Evolutionary conservation across 2,797 vertebrate species (phyloP), one percentile per base, ranked within the genome.

Genomic region (Alosa sapidissima): DNA sequence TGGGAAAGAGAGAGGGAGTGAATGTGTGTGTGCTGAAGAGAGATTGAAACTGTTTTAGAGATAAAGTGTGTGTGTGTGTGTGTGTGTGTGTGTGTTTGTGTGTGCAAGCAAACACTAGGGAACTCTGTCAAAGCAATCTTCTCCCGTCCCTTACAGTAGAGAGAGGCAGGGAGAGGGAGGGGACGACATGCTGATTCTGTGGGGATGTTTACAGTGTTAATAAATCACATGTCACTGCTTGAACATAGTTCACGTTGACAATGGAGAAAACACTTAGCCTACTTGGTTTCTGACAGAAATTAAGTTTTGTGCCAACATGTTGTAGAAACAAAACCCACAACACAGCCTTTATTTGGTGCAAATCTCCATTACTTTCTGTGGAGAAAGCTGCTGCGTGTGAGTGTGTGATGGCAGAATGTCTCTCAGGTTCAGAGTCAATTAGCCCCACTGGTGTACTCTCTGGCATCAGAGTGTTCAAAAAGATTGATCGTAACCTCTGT

Each of bases 341-440:
- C 28, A 28, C 28, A 28, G 28, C 28, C 28, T 28, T 28, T 28
- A 28, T 28, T 28, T 28, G 28, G 28, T 28, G 28, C 28, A 28
- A 28, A 28, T 28, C 28, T 28, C 28, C 28, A 28, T 28, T 28
- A 28, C 28, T 28, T 28, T 28, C 28, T 28, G 28, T 28, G 88
- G 84, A 88, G 47, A 87, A 90, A 87, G 89, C 89, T 86, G 55
- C 88, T 82, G 82, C 7, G 33, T 54, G 28, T 84, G 88, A 83
- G 82, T 9, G 33, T 54, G 28, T 84, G 84, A 82, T 87, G 89
- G 91, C 90, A 87, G 85, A 83, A 0, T 87, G 90, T 88, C 89
- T 92, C 92, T 91, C 89, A 88, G 92, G 88, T 88, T 36, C 41
- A 86, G 87, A 91, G 90, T 91, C 93, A 92, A 91, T 92, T 90